Conservation (phyloP, 2,888 invertebrate genomes). For the Itoplectis maculator region DNA sequence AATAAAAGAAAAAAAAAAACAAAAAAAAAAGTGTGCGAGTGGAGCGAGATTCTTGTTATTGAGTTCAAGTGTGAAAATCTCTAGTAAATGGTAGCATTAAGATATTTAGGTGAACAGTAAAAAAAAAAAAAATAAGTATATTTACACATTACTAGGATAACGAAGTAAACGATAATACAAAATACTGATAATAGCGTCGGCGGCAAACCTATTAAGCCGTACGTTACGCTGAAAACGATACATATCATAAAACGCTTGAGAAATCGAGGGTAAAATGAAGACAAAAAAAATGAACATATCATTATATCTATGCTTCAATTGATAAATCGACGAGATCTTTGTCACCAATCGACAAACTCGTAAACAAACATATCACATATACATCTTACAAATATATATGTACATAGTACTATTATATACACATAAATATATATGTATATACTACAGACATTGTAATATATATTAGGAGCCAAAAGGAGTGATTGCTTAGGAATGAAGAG, state of each 20-base stretch:
- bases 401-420: constrained; percentile 55
- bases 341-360: constrained; percentile 34
- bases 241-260: constrained; percentile 81
- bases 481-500: constrained; percentile 38
- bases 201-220: constrained; percentile 46
- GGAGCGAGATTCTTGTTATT: constrained; percentile 3
- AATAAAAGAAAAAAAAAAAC: constrained; percentile 30
- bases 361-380: constrained; percentile 59
- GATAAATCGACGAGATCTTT: constrained; percentile 36
- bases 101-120: constrained; percentile 27
- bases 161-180: constrained; percentile 29
- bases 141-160: constrained; percentile 36
- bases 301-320: constrained; percentile 21
- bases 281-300: constrained; percentile 53
- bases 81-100: constrained; percentile 36
- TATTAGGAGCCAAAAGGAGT: constrained; percentile 56
- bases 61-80: constrained; percentile 33
- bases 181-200: constrained; percentile 31
- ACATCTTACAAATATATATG: constrained; percentile 61
- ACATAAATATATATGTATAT: constrained; percentile 39
- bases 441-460: constrained; percentile 18
- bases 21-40: constrained; percentile 12
- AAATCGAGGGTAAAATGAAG: constrained; percentile 59
- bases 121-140: constrained; percentile 30
- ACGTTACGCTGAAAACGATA: constrained; percentile 73